Conservation (phyloP, 2,888 invertebrate species). For the Julus scanicus region DNA sequence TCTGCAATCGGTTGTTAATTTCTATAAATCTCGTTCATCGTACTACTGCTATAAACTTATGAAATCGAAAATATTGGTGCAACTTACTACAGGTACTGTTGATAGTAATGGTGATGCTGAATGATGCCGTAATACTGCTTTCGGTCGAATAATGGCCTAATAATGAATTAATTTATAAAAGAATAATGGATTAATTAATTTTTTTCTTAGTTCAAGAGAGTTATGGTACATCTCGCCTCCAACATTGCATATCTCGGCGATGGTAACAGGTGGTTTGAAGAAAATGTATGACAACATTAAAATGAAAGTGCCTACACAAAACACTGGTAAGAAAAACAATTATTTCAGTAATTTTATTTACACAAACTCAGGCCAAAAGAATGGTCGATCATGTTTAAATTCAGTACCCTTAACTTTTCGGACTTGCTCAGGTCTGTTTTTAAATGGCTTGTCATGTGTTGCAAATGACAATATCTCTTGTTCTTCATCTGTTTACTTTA, state of each 20-base stretch:
- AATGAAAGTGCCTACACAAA: constrained; percentile 5
- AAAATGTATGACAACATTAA: constrained; percentile 25
- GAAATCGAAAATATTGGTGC: too few relatives aligned
- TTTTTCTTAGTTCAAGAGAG: background rate
- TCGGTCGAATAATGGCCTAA: too few relatives aligned
- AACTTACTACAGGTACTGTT: too few relatives aligned
- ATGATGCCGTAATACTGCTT: too few relatives aligned
- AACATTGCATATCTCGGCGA: background rate
- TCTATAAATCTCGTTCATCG: too few relatives aligned
- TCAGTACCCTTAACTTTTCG: background rate
- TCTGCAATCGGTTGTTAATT: too few relatives aligned
- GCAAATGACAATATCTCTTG: background rate
- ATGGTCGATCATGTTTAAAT: background rate
- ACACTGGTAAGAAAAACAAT: background rate
- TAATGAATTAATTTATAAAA: too few relatives aligned
- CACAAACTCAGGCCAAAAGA: background rate
- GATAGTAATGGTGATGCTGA: too few relatives aligned
- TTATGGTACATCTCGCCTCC: constrained; percentile 45
- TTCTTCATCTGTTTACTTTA: constrained; percentile 11
- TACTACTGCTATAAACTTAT: too few relatives aligned
- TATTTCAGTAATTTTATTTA: background rate
- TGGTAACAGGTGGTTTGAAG: constrained; percentile 45
- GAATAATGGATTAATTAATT: background rate
- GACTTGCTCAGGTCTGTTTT: background rate
- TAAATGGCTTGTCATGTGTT: background rate